These are phyloP conservation scores for Gnatocerus cornutus DNA, from an alignment of 2,888 invertebrate species.

Conservation along the genomic window DNA sequence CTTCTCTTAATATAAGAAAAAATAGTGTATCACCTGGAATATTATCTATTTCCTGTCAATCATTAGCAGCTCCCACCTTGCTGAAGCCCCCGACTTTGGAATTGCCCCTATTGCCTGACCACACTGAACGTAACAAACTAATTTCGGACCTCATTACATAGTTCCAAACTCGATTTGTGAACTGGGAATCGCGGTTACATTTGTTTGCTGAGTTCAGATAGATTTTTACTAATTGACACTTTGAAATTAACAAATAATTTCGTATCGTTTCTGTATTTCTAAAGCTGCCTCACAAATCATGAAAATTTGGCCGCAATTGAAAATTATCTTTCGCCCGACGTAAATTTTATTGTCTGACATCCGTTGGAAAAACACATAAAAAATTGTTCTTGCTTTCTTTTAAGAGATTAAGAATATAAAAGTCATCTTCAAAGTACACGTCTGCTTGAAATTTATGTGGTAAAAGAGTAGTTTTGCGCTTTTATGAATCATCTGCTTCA, in stretches of 20 bases:
- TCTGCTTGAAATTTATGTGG: conserved; percentile 7
- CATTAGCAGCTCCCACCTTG: no score
- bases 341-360: background rate
- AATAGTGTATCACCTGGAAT: no score
- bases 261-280: background rate
- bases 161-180: conserved; percentile 8
- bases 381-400: background rate
- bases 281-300: background rate
- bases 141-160: conserved; percentile 16
- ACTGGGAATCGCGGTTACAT: conserved; percentile 11
- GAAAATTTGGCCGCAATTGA: background rate
- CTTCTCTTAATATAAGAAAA: no score
- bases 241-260: background rate
- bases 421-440: conserved; percentile 7
- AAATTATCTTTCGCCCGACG: background rate
- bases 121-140: conserved; percentile 16
- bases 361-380: background rate
- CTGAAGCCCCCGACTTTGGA: background rate
- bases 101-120: conserved; percentile 8
- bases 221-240: conserved; percentile 20
- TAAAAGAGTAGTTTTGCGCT: conserved; percentile 18
- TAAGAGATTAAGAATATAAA: conserved; percentile 10
- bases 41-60: no score
- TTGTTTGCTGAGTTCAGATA: conserved; percentile 3
- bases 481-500: conserved; percentile 7